phyloP scores from a whole-genome alignment of 2,797 vertebrate genomes.

The Etheostoma nigrum region DNA sequence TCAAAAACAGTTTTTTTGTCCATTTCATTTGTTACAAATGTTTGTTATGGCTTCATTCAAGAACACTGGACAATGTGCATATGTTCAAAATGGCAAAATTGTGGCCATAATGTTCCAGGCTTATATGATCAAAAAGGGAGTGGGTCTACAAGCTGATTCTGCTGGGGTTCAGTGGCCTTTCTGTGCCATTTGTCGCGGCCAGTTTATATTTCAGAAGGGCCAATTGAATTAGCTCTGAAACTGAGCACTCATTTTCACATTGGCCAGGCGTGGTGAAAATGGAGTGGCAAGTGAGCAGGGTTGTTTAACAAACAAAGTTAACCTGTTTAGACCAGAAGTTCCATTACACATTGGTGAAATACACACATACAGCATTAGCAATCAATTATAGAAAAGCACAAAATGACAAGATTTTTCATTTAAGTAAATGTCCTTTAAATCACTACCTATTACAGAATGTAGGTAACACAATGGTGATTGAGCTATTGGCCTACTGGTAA shows the following conservation, averaged over 20 bases:
- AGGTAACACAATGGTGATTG: too few relatives aligned
- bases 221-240: slow-evolving; percentile 49
- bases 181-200: slow-evolving; percentile 36
- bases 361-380: not conserved
- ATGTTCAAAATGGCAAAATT: slow-evolving; percentile 24
- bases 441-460: too few relatives aligned
- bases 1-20: slow-evolving; percentile 7
- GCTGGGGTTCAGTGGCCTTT: slow-evolving; percentile 17
- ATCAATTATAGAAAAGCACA: not conserved
- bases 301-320: not conserved
- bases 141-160: slow-evolving; percentile 25
- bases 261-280: not conserved
- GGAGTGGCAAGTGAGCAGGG: not conserved
- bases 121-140: slow-evolving; percentile 21
- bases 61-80: slow-evolving; percentile 1
- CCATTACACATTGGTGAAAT: not conserved
- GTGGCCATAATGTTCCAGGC: not conserved
- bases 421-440: too few relatives aligned
- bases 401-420: not conserved
- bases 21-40: slow-evolving; percentile 21
- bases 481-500: too few relatives aligned
- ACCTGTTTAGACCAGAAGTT: not conserved
- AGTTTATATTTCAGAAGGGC: slow-evolving; percentile 40
- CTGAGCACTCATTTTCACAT: slow-evolving; percentile 23
- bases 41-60: slow-evolving; percentile 21